Conservation (phyloP, 2,797 vertebrate genomes). For the Kryptopterus vitreolus region DNA sequence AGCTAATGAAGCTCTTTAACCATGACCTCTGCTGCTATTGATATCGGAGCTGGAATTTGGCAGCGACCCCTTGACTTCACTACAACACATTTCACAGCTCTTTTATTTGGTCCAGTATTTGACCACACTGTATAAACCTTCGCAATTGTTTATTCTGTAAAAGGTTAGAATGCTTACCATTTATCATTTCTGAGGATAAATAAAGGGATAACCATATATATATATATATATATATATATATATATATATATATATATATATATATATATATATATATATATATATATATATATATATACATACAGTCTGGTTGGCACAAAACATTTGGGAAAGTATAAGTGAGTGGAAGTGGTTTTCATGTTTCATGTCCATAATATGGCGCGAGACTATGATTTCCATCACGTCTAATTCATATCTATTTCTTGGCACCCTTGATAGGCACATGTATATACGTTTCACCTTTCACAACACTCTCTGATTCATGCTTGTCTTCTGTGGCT, state of each 20-base stretch:
- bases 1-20: slow-evolving; percentile 66
- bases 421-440: too few species aligned
- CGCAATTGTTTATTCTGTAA: not conserved
- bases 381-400: too few species aligned
- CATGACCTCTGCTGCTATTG: slow-evolving; percentile 61
- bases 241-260: not conserved
- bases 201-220: too few species aligned
- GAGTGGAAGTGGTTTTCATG: too few species aligned
- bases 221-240: not conserved
- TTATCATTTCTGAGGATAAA: not conserved
- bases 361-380: too few species aligned
- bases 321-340: not conserved
- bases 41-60: slow-evolving; percentile 54
- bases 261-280: not conserved
- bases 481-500: too few species aligned
- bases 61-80: slow-evolving; percentile 52
- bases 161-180: not conserved
- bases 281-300: not conserved
- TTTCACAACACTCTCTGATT: too few species aligned
- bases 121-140: slow-evolving; percentile 1
- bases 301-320: not conserved
- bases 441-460: too few species aligned
- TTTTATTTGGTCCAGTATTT: slow-evolving; percentile 8
- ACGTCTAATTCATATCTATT: too few species aligned
- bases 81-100: not conserved